Conservation (phyloP, 1,140 invertebrate species). For the Bombus balteatus region DNA sequence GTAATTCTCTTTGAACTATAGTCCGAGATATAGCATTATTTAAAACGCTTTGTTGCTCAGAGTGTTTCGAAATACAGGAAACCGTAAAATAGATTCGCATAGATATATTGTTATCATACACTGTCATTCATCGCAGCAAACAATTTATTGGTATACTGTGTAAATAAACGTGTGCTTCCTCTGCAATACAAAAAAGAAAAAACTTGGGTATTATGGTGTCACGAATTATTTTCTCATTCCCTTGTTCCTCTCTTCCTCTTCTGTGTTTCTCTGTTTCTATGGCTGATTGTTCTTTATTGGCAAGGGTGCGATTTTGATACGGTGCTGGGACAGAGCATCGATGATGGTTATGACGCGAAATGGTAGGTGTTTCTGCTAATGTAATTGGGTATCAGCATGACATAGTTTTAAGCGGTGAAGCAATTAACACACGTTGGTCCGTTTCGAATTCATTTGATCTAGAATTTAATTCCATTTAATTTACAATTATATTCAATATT, state of each 20-base stretch:
- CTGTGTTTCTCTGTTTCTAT: slow-evolving; percentile 35
- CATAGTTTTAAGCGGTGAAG: not conserved
- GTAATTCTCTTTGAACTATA: not conserved
- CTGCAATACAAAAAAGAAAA: slow-evolving; percentile 72
- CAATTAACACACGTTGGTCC: not conserved
- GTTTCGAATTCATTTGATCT: not conserved
- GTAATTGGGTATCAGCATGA: slow-evolving; percentile 31
- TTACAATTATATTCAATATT: not conserved
- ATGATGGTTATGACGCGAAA: slow-evolving; percentile 28
- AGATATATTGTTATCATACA: slow-evolving; percentile 38
- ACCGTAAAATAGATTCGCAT: too few species aligned
- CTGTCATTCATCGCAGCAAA: slow-evolving; percentile 51
- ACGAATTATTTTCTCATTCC: slow-evolving; percentile 61
- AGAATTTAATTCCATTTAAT: not conserved
- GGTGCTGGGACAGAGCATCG: slow-evolving; percentile 18
- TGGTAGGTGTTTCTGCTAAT: slow-evolving; percentile 43
- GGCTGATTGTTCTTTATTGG: slow-evolving; percentile 31
- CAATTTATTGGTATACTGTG: slow-evolving; percentile 75
- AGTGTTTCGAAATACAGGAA: not conserved
- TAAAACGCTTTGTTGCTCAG: slow-evolving; percentile 19
- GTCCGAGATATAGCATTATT: not conserved
- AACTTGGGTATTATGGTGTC: slow-evolving; percentile 73
- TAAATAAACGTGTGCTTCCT: slow-evolving; percentile 82
- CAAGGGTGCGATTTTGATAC: slow-evolving; percentile 18
- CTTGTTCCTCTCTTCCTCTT: slow-evolving; percentile 36